phyloP scores from a whole-genome alignment of 2,888 invertebrate species.

The Drosophila algonquin region DNA sequence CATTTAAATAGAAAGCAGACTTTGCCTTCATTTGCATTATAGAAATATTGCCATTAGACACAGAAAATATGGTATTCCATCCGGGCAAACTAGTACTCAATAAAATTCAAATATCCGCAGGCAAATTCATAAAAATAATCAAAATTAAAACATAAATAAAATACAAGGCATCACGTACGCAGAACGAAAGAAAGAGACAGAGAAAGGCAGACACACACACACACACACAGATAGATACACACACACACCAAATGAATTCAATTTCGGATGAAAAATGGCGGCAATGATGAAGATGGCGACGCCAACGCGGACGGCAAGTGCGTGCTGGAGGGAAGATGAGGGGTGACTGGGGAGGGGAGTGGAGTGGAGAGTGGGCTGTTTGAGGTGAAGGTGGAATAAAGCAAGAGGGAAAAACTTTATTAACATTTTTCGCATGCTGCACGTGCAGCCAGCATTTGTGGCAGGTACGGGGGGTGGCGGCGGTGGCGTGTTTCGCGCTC shows the following conservation, averaged over 20 bases:
- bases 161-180: conserved; percentile 51
- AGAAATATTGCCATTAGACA: not conserved
- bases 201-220: conserved; percentile 17
- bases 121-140: conserved; percentile 41
- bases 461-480: conserved; percentile 32
- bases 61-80: not conserved
- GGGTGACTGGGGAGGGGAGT: conserved; percentile 17
- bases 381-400: conserved; percentile 4
- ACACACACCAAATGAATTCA: conserved; percentile 66
- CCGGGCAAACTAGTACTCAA: not conserved
- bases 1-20: not conserved
- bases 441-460: conserved; percentile 57
- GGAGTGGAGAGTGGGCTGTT: conserved; percentile 28
- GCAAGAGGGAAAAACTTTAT: conserved; percentile 61
- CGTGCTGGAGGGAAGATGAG: conserved; percentile 40
- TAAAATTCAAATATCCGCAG: conserved; percentile 15
- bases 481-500: conserved; percentile 58
- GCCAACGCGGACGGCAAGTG: conserved; percentile 29
- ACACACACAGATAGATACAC: not conserved
- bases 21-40: not conserved
- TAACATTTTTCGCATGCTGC: conserved; percentile 76
- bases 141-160: conserved; percentile 64
- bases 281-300: conserved; percentile 70
- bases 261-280: conserved; percentile 73
- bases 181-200: conserved; percentile 8